Conservation (phyloP, 2,113 vertebrate genomes). For the Campylorhamphus procurvoides region DNA sequence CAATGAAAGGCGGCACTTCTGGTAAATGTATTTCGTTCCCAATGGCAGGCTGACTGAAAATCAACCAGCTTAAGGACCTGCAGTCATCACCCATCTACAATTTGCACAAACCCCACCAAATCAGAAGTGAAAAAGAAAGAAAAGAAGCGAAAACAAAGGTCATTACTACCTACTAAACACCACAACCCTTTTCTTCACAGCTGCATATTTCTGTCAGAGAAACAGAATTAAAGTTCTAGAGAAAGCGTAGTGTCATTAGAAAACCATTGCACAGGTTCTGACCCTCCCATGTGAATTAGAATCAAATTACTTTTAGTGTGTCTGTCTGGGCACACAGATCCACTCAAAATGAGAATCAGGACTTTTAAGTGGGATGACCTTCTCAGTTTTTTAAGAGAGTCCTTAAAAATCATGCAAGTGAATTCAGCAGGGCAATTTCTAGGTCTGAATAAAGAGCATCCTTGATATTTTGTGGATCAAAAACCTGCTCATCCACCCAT, state of each 20-base stretch:
- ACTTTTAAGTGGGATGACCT: neutral
- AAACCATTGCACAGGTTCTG: neutral
- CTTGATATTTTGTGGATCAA: neutral
- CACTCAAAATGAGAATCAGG: neutral
- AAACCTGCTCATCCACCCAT: neutral
- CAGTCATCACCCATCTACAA: neutral
- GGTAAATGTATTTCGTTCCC: neutral
- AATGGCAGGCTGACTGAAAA: neutral
- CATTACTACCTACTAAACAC: neutral
- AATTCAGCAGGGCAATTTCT: neutral
- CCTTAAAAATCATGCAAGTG: neutral
- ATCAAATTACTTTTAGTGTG: neutral
- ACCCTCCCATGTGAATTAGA: neutral
- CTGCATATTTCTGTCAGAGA: neutral
- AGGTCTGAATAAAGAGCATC: neutral
- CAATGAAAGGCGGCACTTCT: neutral
- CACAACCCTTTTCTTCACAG: neutral
- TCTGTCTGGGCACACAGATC: neutral
- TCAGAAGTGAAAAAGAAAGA: neutral
- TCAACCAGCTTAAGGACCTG: neutral
- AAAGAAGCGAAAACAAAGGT: neutral
- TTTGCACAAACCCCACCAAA: constrained; percentile 4
- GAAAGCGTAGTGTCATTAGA: neutral
- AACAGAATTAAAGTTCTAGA: neutral
- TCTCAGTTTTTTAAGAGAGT: neutral